A percentile compares a stretch with the other conserved stretches of the same genome.
Conservation (phyloP, 2,888 invertebrate genomes). For the Phyllotreta cruciferae region DNA sequence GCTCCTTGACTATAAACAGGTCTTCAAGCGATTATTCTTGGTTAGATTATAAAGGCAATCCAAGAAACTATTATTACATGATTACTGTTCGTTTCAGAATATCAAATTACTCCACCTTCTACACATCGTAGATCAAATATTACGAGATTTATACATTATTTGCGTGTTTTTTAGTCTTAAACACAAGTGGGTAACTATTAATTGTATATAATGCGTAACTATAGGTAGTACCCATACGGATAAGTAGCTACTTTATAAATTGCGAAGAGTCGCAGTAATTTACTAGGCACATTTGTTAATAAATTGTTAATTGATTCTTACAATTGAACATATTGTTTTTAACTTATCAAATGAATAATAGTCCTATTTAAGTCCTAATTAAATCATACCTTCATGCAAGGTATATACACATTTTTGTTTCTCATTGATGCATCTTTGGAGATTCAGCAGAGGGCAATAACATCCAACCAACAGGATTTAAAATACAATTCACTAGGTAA, state of each 20-base stretch:
- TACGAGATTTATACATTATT: slow-evolving; percentile 29
- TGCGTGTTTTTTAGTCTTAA: slow-evolving; percentile 15
- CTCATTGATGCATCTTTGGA: neutral
- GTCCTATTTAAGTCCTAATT: too few relatives aligned
- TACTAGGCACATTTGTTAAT: neutral
- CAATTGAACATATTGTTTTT: neutral
- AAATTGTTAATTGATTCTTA: neutral
- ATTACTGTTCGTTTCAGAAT: slow-evolving; percentile 36
- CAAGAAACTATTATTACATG: slow-evolving; percentile 38
- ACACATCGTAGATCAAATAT: slow-evolving; percentile 37
- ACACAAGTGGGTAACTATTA: neutral
- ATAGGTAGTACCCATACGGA: neutral
- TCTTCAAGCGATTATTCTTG: slow-evolving; percentile 36
- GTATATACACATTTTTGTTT: too few relatives aligned
- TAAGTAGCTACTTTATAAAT: neutral
- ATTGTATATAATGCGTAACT: neutral
- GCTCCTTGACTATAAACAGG: slow-evolving; percentile 7
- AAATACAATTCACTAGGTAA: slow-evolving; percentile 29
- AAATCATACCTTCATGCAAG: neutral
- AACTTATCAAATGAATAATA: too few relatives aligned
- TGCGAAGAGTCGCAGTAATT: too few relatives aligned
- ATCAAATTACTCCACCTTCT: slow-evolving; percentile 30
- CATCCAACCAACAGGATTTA: slow-evolving; percentile 23
- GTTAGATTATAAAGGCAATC: slow-evolving; percentile 36
- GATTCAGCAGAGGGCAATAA: slow-evolving; percentile 1